These are phyloP conservation scores for Merodon equestris DNA, from an alignment of 2,888 invertebrate species.

Conservation along the genomic window DNA sequence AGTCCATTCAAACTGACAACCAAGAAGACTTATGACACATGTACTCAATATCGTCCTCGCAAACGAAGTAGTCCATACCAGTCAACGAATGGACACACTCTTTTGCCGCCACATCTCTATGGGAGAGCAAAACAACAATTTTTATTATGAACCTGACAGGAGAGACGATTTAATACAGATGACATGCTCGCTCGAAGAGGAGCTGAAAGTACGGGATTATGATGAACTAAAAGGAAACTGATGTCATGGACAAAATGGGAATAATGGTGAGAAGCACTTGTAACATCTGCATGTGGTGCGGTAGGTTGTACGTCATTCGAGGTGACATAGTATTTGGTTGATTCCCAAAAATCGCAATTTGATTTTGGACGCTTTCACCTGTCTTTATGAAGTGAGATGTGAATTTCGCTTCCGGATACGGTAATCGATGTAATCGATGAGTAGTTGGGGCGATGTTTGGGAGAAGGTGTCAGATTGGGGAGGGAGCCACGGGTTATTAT, in stretches of 20 bases:
- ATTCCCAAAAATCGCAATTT: too few relatives aligned
- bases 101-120: slow-evolving; percentile 28
- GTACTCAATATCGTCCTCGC: slow-evolving; percentile 37
- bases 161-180: slow-evolving; percentile 6
- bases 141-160: background rate
- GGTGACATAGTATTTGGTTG: too few relatives aligned
- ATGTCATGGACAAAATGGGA: slow-evolving; percentile 46
- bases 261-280: slow-evolving; percentile 24
- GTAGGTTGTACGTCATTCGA: background rate
- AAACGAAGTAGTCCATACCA: slow-evolving; percentile 18
- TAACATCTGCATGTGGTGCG: slow-evolving; percentile 4
- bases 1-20: too few relatives aligned
- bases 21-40: slow-evolving; percentile 45
- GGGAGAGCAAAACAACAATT: slow-evolving; percentile 1
- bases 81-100: slow-evolving; percentile 25
- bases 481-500: too few relatives aligned
- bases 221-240: slow-evolving; percentile 47
- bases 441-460: too few relatives aligned
- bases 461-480: too few relatives aligned
- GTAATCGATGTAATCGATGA: too few relatives aligned
- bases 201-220: slow-evolving; percentile 21
- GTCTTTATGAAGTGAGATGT: too few relatives aligned
- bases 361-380: too few relatives aligned
- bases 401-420: too few relatives aligned
- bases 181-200: slow-evolving; percentile 1